Conservation (phyloP, 2,888 invertebrate genomes). For the Troides helena region DNA sequence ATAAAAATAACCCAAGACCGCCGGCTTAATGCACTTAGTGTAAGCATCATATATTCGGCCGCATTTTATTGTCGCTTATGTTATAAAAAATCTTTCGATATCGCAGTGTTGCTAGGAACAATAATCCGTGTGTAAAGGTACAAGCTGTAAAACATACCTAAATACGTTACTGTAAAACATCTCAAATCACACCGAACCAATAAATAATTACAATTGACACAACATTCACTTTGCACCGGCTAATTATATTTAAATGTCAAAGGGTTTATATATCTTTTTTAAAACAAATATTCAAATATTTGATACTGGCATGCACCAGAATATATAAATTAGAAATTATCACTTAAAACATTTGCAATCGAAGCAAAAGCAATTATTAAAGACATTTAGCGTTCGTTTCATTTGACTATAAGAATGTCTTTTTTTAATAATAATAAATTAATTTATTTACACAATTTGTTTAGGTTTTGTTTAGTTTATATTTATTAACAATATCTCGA, state of each 20-base stretch:
- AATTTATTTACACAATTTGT: too few relatives aligned
- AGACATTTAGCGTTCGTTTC: too few relatives aligned
- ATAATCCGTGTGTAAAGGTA: background rate
- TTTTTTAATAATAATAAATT: too few relatives aligned
- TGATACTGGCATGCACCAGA: background rate
- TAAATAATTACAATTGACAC: background rate
- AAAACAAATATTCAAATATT: background rate
- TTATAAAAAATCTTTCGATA: background rate
- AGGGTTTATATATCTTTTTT: background rate
- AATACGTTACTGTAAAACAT: constrained; percentile 14
- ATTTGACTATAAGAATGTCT: too few relatives aligned
- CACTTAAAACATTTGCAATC: too few relatives aligned
- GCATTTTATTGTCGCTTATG: background rate
- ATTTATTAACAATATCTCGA: too few relatives aligned
- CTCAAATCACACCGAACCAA: constrained; percentile 5
- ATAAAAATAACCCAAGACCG: too few relatives aligned
- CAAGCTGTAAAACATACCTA: constrained; percentile 12
- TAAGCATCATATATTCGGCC: too few relatives aligned
- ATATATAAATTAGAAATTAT: background rate
- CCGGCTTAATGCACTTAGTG: too few relatives aligned
- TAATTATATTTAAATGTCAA: background rate
- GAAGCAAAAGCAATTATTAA: too few relatives aligned
- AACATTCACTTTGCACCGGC: background rate
- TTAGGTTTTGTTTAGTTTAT: too few relatives aligned
- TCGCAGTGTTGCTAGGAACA: background rate